Base-by-base conservation (phyloP, 2,888 invertebrate genomes). In the Cacoxenus indagator region DNA sequence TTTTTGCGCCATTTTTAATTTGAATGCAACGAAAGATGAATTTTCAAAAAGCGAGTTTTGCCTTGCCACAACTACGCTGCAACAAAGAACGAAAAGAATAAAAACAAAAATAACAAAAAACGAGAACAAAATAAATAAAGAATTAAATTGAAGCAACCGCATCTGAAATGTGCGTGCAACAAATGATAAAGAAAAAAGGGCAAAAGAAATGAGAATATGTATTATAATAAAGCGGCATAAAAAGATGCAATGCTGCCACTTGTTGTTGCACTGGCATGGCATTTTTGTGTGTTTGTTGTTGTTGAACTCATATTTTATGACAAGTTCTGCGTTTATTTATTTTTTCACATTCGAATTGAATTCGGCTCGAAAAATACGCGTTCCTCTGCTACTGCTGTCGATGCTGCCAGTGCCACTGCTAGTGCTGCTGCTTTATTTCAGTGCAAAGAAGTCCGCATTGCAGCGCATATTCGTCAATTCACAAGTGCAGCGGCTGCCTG, bases 291-390 rank as follows among this genome's bases (percentile, higher is more conserved):
- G 70, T 59, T 55, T 54, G 19, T 37, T 54, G 24, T 57, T 64
- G 24, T n/a, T 62, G 37, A 51, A 45, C 61, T 70, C 81, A 76
- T 83, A 83, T 82, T 82, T 80, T 76, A 72, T 83, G 82, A 79
- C 83, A 83, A 77, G 83, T 80, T 76, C n/a, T n/a, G n/a, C n/a
- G n/a, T 67, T 57, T 31, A 61, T 67, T 71, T 78, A 73, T 77
- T 54, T n/a, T 81, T 75, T 80, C n/a, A n/a, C n/a, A n/a, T 80
- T 82, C 80, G 83, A 82, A 83, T 80, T 76, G 83, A 83, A 83
- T 80, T 80, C 82, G 80, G 82, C 54, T 83, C 76, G 65, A 83
- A 79, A 79, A 9, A 22, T 82, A 75, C 81, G 83, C 74, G 75
- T 83, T 83, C 45, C 46, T 64, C 24, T 64, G 27, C 62, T 51